A percentile compares a stretch with the other conserved stretches of the same genome.
These are phyloP conservation scores for Sialis fuliginosa DNA, from an alignment of 2,888 invertebrate species.

Conservation along the genomic window DNA sequence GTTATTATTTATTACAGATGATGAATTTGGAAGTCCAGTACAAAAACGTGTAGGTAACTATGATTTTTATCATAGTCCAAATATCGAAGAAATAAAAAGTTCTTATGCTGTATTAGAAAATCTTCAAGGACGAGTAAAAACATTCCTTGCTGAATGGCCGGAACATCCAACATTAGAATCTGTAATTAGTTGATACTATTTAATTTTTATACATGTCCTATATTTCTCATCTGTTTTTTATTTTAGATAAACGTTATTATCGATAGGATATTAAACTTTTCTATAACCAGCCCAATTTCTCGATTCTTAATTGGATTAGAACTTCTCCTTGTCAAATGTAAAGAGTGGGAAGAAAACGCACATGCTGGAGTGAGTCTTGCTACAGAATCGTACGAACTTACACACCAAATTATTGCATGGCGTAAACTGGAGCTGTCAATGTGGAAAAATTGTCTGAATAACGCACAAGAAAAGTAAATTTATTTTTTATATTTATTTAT, in stretches of 20 bases:
- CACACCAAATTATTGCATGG: slow-evolving; percentile 76
- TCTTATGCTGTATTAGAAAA: slow-evolving; percentile 51
- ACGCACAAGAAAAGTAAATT: slow-evolving; percentile 38
- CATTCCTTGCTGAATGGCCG: slow-evolving; percentile 64
- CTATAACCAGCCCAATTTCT: slow-evolving; percentile 66
- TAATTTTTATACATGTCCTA: background rate
- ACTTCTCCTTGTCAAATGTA: slow-evolving; percentile 62
- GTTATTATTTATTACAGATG: slow-evolving; percentile 10
- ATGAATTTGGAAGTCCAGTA: slow-evolving; percentile 11
- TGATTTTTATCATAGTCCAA: slow-evolving; percentile 73
- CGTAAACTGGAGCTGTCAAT: slow-evolving; percentile 72
- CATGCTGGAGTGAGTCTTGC: slow-evolving; percentile 70
- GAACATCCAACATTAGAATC: slow-evolving; percentile 76
- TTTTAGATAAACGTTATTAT: slow-evolving; percentile 47
- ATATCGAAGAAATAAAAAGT: slow-evolving; percentile 56
- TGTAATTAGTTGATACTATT: slow-evolving; percentile 27
- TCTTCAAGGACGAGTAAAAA: slow-evolving; percentile 39
- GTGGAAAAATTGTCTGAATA: slow-evolving; percentile 72
- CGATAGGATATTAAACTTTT: slow-evolving; percentile 45
- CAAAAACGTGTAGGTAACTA: slow-evolving; percentile 13
- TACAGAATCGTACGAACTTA: slow-evolving; percentile 51
- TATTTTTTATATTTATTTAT: too few relatives aligned
- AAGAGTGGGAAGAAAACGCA: slow-evolving; percentile 88
- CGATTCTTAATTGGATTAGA: slow-evolving; percentile 84
- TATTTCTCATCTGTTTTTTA: slow-evolving; percentile 1